Conservation (phyloP, 2,888 invertebrate genomes). For the Acronicta aceris region DNA sequence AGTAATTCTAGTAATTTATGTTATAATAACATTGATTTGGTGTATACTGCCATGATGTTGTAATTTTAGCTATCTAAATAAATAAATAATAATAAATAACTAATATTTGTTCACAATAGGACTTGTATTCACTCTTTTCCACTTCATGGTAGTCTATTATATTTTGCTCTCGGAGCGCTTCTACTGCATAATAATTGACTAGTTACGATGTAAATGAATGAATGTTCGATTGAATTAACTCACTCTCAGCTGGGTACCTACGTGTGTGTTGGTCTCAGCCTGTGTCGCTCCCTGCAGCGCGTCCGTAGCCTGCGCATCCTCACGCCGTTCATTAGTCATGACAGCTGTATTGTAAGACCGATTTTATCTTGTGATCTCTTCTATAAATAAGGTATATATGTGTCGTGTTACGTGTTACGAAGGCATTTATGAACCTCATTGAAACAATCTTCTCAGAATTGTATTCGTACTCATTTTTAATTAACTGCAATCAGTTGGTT, state of each 20-base stretch:
- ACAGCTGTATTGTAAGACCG: conserved; percentile 21
- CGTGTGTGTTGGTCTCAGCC: background rate
- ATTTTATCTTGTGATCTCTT: conserved; percentile 28
- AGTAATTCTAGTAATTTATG: no score
- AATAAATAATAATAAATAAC: no score
- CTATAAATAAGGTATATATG: conserved; percentile 13
- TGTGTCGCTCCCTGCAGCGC: background rate
- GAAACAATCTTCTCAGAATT: conserved; percentile 10
- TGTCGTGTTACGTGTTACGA: background rate
- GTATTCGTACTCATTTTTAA: background rate
- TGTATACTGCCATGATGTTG: no score
- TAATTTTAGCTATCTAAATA: no score
- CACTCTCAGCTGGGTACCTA: background rate
- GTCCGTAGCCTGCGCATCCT: conserved; percentile 18
- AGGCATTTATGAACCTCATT: background rate
- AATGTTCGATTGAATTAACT: conserved; percentile 24
- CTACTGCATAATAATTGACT: conserved; percentile 1
- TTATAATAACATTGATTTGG: no score
- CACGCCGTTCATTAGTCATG: conserved; percentile 25
- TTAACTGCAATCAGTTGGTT: background rate
- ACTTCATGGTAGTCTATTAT: background rate
- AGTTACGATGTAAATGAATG: conserved; percentile 3
- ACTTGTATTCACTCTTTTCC: background rate
- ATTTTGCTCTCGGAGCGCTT: background rate
- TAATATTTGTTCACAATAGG: background rate